Base-by-base conservation (phyloP, 2,888 invertebrate genomes). In the Odontothrips loti region DNA sequence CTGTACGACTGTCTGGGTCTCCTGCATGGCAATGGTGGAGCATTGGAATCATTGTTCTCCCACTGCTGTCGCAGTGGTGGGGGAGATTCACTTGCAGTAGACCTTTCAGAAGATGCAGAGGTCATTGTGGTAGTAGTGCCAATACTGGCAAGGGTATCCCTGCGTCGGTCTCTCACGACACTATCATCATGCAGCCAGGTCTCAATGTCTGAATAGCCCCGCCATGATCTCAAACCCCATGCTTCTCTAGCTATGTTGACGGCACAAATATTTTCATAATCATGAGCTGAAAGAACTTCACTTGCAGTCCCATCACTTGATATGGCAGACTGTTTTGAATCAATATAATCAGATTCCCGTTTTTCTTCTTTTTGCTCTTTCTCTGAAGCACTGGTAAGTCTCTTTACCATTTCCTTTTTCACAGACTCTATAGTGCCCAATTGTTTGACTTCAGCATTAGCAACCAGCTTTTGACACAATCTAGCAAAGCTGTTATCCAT, bases 251-350 rank as follows among this genome's bases (percentile, higher is more conserved):
- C 91, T 81, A 92, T 90, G 84, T 91, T 91, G 9, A 92, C 89
- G 1, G 91, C 91, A 85, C 91, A 91, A 83, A 92, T 90, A 85
- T 92, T 92, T 86, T 92, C 92, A 85, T 92, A 92, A 85, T 92
- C 92, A 84, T 92, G 92, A 80, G 91, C 90, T 9, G 91, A 91
- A 80, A 91, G 87, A 29, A 90, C 88, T 85, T 91, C 91, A 75
- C 91, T 84, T 9, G 83, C 82, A 47, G 82, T 81, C 43, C 79
- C 81, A 81, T 81, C 78, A 47, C 51, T 80, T 2, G 80, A 58
- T 23, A 75, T 75, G 23, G 23, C 68, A 27, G 68, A 75, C 23
- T 75, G 68, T 75, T 75, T 75, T 23, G 68, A 75, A 27, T 75
- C 68, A 75, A 75, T 75, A 27, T 63, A 27, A 34, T 43, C 63